Conservation (phyloP, 2,113 vertebrate species). For the Oreocharis arfaki region DNA sequence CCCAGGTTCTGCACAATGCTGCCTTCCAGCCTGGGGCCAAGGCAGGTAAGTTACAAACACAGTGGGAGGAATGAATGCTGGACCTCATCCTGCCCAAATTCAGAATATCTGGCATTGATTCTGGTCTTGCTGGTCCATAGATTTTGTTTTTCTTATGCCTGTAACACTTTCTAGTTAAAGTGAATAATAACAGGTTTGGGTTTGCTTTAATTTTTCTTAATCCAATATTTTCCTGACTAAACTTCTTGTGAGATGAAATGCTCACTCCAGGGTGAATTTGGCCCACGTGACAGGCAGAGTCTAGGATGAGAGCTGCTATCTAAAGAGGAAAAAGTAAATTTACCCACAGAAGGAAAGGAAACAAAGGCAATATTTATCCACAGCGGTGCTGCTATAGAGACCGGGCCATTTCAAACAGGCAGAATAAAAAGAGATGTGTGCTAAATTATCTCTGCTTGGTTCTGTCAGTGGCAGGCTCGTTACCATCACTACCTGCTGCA, state of each 20-base stretch:
- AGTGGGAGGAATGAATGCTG: background rate
- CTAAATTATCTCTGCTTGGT: conserved; percentile 41
- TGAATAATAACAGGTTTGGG: background rate
- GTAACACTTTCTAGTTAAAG: background rate
- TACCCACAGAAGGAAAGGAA: background rate
- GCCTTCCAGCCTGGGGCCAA: background rate
- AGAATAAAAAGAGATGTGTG: background rate
- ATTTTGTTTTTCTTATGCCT: background rate
- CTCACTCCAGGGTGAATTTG: background rate
- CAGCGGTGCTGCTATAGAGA: background rate
- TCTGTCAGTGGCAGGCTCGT: background rate
- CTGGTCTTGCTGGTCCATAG: background rate
- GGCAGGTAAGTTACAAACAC: background rate
- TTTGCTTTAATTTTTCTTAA: background rate
- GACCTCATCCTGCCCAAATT: background rate
- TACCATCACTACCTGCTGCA: conserved; percentile 12
- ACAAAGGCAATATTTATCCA: conserved; percentile 18
- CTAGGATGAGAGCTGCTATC: background rate
- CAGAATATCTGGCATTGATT: background rate
- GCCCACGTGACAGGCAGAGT: background rate
- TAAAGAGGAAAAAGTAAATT: conserved; percentile 41
- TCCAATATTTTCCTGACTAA: background rate
- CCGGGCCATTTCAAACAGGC: background rate
- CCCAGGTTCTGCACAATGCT: background rate
- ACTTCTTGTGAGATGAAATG: background rate